Base-by-base conservation (phyloP, 2,888 invertebrate genomes). In the Anaspis maculata region DNA sequence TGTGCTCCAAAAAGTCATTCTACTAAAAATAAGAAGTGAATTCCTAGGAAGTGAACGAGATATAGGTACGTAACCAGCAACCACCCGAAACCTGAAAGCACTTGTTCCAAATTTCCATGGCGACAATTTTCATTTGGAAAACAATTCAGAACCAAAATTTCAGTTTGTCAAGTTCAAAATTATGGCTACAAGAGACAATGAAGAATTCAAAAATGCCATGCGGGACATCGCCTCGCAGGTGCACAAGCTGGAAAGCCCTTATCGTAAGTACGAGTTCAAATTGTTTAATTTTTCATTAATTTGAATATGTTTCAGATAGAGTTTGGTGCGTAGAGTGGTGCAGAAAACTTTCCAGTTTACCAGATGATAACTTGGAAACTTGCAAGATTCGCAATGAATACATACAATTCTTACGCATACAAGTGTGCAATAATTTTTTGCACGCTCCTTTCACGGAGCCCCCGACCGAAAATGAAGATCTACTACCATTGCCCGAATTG, bases 271-370 rank as follows among this genome's bases (percentile, higher is more conserved):
- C 14, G 7, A 26, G n/a, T 13, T 13, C 3, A 19, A 31, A 29
- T 11, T 14, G 12, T 29, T 25, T 24, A n/a, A 16, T 27, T 32
- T 19, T 6, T 25, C 27, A 14, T 16, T 16, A 24, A 13, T n/a
- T n/a, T n/a, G n/a, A n/a, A n/a, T n/a, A n/a, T n/a, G n/a, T n/a
- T 28, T 12, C 32, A 69, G 74, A 73, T 53, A 63, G 74, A 25
- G 72, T 73, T 4, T 57, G 70, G 39, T 68, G 68, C 39, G 62
- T 67, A 13, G 71, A 73, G 55, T 74, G 74, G 74, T 54, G 64
- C 2, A 56, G 70, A 35, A 70, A 69, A 51, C 48, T 74, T 3
- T 53, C 63, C 2, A 58, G 61, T 19, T 47, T 72, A 25, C 59
- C 68, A 3, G 67, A 67, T 26, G 64, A 67, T 28, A 61, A 63